These are phyloP conservation scores for Tetranychus urticae DNA, from an alignment of 1,140 invertebrate genomes.

Conservation along the genomic window DNA sequence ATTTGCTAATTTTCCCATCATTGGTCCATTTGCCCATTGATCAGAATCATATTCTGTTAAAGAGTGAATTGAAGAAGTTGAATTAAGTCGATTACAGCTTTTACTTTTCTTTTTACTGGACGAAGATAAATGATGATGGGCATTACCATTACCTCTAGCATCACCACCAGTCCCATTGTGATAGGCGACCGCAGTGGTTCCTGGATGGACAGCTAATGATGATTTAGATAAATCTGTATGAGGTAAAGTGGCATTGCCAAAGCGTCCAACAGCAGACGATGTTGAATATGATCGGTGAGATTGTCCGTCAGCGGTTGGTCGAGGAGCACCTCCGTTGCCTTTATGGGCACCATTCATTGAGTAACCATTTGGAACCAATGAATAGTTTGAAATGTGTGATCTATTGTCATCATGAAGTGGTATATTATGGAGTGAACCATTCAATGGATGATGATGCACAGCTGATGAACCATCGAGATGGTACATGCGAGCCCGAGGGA, in stretches of 20 bases:
- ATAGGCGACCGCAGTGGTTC: not conserved
- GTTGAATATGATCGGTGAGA: slow-evolving; percentile 1
- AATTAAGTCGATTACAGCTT: slow-evolving; percentile 11
- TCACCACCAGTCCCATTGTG: not conserved
- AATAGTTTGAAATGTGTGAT: slow-evolving; percentile 9
- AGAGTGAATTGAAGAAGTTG: slow-evolving; percentile 15
- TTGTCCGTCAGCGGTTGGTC: not conserved
- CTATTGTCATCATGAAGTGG: slow-evolving; percentile 7
- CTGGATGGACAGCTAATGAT: not conserved
- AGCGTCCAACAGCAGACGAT: not conserved
- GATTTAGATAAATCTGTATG: not conserved
- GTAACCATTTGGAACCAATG: slow-evolving; percentile 4
- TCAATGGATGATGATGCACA: slow-evolving; percentile 5
- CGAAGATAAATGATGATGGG: not conserved
- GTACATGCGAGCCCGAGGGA: slow-evolving; percentile 53
- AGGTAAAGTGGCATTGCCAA: not conserved
- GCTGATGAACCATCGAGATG: slow-evolving; percentile 11
- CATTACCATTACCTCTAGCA: not conserved
- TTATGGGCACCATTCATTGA: not conserved
- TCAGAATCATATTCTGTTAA: slow-evolving; percentile 37
- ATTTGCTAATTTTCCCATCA: too few relatives aligned
- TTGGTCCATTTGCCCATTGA: slow-evolving; percentile 4
- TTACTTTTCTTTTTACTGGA: slow-evolving; percentile 8
- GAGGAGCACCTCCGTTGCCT: not conserved
- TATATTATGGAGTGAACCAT: not conserved